Percentiles rank a stretch among this genome's conserved stretches.
Conservation (phyloP, 2,113 vertebrate genomes). For the Carollia perspicillata region DNA sequence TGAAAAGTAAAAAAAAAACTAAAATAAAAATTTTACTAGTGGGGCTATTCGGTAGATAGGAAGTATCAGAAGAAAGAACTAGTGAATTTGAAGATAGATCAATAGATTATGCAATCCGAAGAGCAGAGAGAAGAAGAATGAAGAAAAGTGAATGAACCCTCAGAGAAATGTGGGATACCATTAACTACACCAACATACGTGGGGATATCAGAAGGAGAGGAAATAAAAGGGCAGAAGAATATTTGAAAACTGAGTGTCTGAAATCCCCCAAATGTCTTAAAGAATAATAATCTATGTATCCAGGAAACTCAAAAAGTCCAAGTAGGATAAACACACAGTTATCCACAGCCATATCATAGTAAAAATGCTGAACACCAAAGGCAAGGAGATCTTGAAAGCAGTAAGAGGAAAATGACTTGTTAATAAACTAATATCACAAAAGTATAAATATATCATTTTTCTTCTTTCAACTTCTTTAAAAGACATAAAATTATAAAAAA, state of each 20-base stretch:
- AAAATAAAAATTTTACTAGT: neutral
- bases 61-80: too few species aligned
- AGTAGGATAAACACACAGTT: neutral
- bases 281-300: neutral
- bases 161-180: neutral
- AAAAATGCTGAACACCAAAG: neutral
- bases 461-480: neutral
- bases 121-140: neutral
- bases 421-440: neutral
- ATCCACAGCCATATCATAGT: neutral
- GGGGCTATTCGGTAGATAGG: neutral
- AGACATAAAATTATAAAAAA: neutral
- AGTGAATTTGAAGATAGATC: too few species aligned
- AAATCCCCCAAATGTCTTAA: neutral
- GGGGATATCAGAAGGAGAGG: neutral
- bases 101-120: neutral
- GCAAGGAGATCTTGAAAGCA: neutral
- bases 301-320: neutral
- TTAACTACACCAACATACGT: neutral
- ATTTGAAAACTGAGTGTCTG: neutral
- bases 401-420: neutral
- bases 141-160: neutral
- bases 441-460: neutral
- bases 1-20: conserved; percentile 31
- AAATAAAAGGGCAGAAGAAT: neutral